These are phyloP conservation scores for Escarpia spicata DNA, from an alignment of 2,888 invertebrate species.

Conservation along the genomic window DNA sequence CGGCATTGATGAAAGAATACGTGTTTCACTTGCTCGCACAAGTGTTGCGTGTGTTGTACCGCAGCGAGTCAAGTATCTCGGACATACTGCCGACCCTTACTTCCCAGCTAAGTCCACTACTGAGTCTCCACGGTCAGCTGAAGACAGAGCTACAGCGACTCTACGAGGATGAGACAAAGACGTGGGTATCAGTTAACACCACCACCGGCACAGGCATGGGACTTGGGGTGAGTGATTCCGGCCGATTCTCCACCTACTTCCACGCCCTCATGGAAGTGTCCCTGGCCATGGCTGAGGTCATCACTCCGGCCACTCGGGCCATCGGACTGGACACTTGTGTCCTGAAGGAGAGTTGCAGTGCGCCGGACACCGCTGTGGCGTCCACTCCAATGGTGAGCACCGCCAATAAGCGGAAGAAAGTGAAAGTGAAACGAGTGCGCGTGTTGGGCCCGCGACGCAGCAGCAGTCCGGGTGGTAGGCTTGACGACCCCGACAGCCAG, in stretches of 20 bases:
- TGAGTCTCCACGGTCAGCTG: slow-evolving; percentile 53
- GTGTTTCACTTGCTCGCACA: slow-evolving; percentile 62
- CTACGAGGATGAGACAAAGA: slow-evolving; percentile 60
- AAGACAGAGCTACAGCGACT: slow-evolving; percentile 58
- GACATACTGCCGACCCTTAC: slow-evolving; percentile 41
- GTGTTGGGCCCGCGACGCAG: slow-evolving; percentile 31
- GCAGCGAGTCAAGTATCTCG: slow-evolving; percentile 51
- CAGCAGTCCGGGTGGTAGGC: slow-evolving; percentile 27
- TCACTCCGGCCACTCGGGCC: slow-evolving; percentile 35
- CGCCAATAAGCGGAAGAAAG: slow-evolving; percentile 57
- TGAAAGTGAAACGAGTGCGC: slow-evolving; percentile 56
- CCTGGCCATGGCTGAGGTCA: slow-evolving; percentile 58
- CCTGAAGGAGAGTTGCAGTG: background rate
- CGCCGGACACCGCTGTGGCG: background rate
- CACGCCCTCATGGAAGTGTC: slow-evolving; percentile 60
- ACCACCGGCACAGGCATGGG: slow-evolving; percentile 54
- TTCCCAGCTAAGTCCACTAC: slow-evolving; percentile 51
- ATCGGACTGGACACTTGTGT: background rate
- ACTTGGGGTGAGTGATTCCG: slow-evolving; percentile 55
- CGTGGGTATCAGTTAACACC: slow-evolving; percentile 50
- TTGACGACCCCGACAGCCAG: background rate
- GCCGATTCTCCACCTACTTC: slow-evolving; percentile 62
- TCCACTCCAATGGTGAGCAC: slow-evolving; percentile 48
- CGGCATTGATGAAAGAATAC: slow-evolving; percentile 60
- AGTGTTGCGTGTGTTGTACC: slow-evolving; percentile 55